Base-by-base conservation (phyloP, 2,888 invertebrate genomes). In the Ochropleura leucogaster region DNA sequence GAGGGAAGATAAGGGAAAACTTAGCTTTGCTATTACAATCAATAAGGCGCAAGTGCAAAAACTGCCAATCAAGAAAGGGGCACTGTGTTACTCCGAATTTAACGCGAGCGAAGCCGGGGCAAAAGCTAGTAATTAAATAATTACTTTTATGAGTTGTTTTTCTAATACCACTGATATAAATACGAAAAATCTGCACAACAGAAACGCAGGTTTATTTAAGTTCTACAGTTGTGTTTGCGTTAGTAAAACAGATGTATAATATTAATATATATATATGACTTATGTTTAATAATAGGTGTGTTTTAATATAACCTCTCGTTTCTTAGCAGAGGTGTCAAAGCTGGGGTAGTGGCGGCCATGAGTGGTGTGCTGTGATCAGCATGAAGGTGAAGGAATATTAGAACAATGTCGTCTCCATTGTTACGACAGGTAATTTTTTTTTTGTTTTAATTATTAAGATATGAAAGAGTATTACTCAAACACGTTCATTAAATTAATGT, bases 401-500 rank as follows among this genome's bases (percentile, higher is more conserved):
- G 4, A 53, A 74, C 12, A 59, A 79, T 83, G 82, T 18, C 64
- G 6, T 53, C 79, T 1, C 82, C 82, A 20, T 69, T 82, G 12
- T 14, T 75, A 20, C 62, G 83, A n/a, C 82, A 82, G 80, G 82
- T 82, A 66, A 60, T 14, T 14, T 51, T 16, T 40, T 10, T 7
- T 6, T 18, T 3, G 44, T 12, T 30, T 30, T 30, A 30, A 30
- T 30, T 30, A 30, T 30, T 30, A 30, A 30, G 30, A 30, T 30
- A 30, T 30, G 3, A 30, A 30, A 30, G 30, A 3, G 30, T 30
- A 30, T 30, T 30, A 3, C 30, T 30, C 30, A 30, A n/a, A 3
- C 30, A 30, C 30, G 30, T 30, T 2, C 30, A 30, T 30, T 30
- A 1, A 30, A 30, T 30, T 30, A 30, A 30, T 30, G 30, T 30